Evolutionary conservation across 2,888 invertebrate genomes (phyloP), one percentile per base, ranked within the genome.

Genomic region (Myopa testacea): DNA sequence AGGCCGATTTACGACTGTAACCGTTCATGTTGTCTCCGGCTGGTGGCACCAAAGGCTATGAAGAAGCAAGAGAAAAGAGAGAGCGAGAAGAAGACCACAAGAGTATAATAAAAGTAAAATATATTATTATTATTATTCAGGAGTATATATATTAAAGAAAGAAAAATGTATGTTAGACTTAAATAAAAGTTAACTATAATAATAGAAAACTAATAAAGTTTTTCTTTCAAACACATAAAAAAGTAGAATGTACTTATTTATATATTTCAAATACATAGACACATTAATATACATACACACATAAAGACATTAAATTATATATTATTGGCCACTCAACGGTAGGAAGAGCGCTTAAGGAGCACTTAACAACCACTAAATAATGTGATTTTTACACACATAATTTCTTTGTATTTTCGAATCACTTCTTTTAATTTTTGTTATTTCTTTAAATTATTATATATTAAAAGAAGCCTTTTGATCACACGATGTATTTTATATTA

Each of bases 1-100:
- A 85, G 55, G 89, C 85, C 74, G 84, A 82, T 81, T 88, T 88
- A 38, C 88, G 84, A 83, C 88, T 88, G 78, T 88, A 88, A 69
- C 88, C 89, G 75, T 89, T 88, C 88, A 89, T 88, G 78, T 80
- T 86, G 80, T 81, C 85, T 73, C 83, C 82, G 75, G 85, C 79
- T 83, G 87, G 81, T 81, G 82, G 79, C 78, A 83, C 80, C 78
- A 85, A 83, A 79, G 86, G 84, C 86, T 88, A 82, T 78, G 81
- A 77, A 52, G 76, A 75, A 79, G 65, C 73, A 52, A 55, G 62
- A 55, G 72, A 38, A 34, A 37, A 16, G 10, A 45, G 40, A 60
- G 71, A 58, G 19, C 38, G 70, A 58, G 40, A 70, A 8, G 45
- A 8, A 70, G 19, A 68, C 60, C 37, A 60, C 58, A 72, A 37